phyloP scores from a whole-genome alignment of 1,140 invertebrate genomes.

The Ceratosolen solmsi region DNA sequence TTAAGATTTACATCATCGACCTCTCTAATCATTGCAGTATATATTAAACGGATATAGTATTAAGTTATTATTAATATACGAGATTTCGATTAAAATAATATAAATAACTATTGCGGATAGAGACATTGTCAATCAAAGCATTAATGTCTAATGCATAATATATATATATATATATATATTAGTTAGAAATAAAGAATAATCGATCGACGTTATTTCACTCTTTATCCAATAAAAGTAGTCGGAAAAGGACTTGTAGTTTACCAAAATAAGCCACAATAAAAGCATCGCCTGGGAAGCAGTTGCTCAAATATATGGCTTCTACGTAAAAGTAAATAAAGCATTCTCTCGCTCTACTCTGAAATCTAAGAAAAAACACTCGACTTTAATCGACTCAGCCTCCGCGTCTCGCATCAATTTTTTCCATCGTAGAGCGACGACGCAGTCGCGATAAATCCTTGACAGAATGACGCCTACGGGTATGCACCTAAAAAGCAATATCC shows the following conservation, averaged over 20 bases:
- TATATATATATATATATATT: too few species aligned
- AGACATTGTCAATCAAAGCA: too few species aligned
- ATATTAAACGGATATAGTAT: too few species aligned
- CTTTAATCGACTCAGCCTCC: background rate
- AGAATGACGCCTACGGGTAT: background rate
- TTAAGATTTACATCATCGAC: too few species aligned
- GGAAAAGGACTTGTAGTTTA: background rate
- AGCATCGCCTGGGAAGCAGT: background rate
- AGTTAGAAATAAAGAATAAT: background rate
- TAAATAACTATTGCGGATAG: too few species aligned
- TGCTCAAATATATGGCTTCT: background rate
- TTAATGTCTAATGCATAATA: background rate
- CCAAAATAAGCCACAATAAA: background rate
- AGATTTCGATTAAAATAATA: too few species aligned
- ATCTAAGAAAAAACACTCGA: background rate
- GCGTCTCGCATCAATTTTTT: background rate
- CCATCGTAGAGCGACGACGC: background rate
- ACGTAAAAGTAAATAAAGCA: background rate
- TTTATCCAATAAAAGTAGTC: background rate
- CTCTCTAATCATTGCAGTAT: too few species aligned
- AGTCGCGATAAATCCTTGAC: conserved; percentile 13
- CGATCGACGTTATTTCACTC: background rate
- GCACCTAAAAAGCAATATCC: background rate
- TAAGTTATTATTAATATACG: too few species aligned
- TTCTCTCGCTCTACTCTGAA: background rate